phyloP scores from a whole-genome alignment of 2,888 invertebrate species.

The Xanthorhoe spadicearia region DNA sequence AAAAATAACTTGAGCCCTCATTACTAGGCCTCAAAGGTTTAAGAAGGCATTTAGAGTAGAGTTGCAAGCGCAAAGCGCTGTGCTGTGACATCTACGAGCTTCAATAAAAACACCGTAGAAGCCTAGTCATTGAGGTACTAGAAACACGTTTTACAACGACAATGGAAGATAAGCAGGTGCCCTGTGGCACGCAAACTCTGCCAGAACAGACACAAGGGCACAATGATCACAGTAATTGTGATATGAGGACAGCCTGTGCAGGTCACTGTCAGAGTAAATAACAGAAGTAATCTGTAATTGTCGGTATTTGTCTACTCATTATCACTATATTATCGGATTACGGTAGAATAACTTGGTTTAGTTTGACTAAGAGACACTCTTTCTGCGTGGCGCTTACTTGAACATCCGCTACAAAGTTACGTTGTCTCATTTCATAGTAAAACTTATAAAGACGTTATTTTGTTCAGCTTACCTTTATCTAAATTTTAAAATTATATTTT shows the following conservation, averaged over 20 bases:
- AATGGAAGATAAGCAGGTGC: conserved; percentile 37
- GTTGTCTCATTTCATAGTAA: no score
- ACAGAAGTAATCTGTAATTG: conserved; percentile 21
- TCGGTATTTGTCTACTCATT: background rate
- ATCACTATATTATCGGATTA: background rate
- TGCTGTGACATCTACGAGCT: background rate
- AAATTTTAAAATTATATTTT: no score
- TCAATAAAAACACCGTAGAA: background rate
- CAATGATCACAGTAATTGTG: conserved; percentile 58
- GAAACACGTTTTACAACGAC: conserved; percentile 13
- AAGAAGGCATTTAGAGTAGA: background rate
- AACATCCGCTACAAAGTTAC: no score
- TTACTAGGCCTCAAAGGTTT: no score
- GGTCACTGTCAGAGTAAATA: conserved; percentile 45
- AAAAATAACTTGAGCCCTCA: no score
- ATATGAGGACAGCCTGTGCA: conserved; percentile 49
- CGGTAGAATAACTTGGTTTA: background rate
- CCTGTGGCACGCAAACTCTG: conserved; percentile 60
- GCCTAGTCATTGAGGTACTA: conserved; percentile 9
- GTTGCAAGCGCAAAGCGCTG: background rate
- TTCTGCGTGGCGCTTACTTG: background rate
- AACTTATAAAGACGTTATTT: no score
- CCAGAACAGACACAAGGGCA: conserved; percentile 70
- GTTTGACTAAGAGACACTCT: background rate
- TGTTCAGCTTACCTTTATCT: no score